Conservation (phyloP, 2,113 vertebrate genomes). For the Stegastes partitus region DNA sequence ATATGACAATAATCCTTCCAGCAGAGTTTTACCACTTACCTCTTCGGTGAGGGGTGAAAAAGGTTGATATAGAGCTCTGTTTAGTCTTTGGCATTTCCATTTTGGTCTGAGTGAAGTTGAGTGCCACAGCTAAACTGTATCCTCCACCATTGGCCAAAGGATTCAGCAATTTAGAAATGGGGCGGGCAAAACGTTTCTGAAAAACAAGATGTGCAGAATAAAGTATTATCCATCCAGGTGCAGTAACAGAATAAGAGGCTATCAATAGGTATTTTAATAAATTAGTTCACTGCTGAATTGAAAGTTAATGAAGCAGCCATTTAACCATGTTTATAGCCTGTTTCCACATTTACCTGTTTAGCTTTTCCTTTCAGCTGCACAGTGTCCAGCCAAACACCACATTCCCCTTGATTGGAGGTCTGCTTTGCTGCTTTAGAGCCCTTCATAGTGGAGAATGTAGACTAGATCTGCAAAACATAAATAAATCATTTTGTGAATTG, state of each 20-base stretch:
- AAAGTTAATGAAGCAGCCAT: background rate
- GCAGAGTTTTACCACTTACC: conserved; percentile 53
- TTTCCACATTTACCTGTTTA: conserved; percentile 70
- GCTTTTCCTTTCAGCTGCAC: conserved; percentile 78
- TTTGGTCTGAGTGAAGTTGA: conserved; percentile 86
- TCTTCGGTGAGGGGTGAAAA: conserved; percentile 70
- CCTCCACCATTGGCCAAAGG: conserved; percentile 66
- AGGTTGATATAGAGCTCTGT: conserved; percentile 83
- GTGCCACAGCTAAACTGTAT: conserved; percentile 78
- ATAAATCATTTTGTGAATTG: background rate
- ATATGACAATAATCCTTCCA: background rate
- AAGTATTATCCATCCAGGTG: background rate
- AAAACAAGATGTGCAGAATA: background rate
- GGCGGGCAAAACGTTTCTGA: conserved; percentile 68
- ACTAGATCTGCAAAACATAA: background rate
- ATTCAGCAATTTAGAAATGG: conserved; percentile 83
- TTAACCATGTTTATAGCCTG: background rate
- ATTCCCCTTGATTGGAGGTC: conserved; percentile 63
- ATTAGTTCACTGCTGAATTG: background rate
- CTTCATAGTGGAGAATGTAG: conserved; percentile 66
- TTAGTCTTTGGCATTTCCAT: conserved; percentile 81
- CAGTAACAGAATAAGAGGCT: background rate
- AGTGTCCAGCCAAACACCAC: conserved; percentile 85
- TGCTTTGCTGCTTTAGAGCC: conserved; percentile 29
- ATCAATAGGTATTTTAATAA: background rate